A percentile compares a stretch with the other conserved stretches of the same genome.
These are phyloP conservation scores for Dromiciops gliroides DNA, from an alignment of 2,113 vertebrate species.

Conservation along the genomic window DNA sequence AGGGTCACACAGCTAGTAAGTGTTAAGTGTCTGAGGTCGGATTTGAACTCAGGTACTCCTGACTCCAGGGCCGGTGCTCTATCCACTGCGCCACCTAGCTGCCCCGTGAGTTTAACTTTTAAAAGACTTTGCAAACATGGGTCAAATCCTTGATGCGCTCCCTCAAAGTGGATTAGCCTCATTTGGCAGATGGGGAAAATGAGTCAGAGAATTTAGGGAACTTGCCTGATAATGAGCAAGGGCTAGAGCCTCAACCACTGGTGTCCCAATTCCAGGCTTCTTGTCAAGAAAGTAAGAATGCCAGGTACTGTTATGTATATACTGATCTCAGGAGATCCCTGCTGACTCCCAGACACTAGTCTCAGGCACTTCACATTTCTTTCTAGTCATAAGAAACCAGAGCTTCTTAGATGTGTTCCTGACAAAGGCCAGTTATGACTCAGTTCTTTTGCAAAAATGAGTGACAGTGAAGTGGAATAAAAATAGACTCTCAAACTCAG, in stretches of 20 bases:
- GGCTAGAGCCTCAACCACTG: not conserved
- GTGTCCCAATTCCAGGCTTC: not conserved
- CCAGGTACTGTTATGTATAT: constrained; percentile 59
- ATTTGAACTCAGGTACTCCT: too few relatives aligned
- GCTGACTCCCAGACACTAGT: not conserved
- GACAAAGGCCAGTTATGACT: constrained; percentile 13
- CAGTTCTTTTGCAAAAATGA: not conserved
- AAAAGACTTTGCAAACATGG: not conserved
- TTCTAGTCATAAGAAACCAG: constrained; percentile 7
- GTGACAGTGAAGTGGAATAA: not conserved
- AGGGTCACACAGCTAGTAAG: too few relatives aligned
- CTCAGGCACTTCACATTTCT: not conserved
- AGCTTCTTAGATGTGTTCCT: constrained; percentile 13
- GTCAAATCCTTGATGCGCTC: not conserved
- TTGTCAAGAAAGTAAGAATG: not conserved
- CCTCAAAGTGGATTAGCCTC: not conserved
- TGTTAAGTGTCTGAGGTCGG: too few relatives aligned
- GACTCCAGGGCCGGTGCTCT: too few relatives aligned
- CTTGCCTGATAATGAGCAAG: not conserved
- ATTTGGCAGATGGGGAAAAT: not conserved
- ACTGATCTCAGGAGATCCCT: not conserved
- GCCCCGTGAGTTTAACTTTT: not conserved
- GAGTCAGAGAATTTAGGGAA: not conserved
- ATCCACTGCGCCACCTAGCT: too few relatives aligned
- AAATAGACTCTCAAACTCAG: not conserved